These are phyloP conservation scores for Drosophila suzukii DNA, from an alignment of 1,140 invertebrate species.

Conservation along the genomic window DNA sequence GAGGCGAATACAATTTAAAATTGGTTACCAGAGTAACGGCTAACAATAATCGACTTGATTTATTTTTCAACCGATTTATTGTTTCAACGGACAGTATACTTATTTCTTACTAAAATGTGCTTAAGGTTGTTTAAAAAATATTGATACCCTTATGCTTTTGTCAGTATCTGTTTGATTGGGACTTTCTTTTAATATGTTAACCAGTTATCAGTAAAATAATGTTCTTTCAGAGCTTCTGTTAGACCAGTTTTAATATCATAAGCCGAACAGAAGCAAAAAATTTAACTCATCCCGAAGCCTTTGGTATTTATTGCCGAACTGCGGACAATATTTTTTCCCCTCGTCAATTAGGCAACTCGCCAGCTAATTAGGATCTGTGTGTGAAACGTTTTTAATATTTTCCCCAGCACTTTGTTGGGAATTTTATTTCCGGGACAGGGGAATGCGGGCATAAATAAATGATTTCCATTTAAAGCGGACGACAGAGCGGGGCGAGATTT, in stretches of 20 bases:
- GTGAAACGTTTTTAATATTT: conserved; percentile 54
- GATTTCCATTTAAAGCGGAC: conserved; percentile 70
- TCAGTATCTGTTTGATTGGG: too few relatives aligned
- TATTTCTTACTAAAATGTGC: too few relatives aligned
- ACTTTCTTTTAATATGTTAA: too few relatives aligned
- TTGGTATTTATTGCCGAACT: background rate
- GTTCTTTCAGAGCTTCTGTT: too few relatives aligned
- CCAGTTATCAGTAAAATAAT: background rate
- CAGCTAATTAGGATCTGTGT: conserved; percentile 69
- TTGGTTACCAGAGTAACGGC: too few relatives aligned
- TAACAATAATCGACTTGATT: too few relatives aligned
- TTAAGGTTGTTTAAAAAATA: too few relatives aligned
- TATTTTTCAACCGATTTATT: too few relatives aligned
- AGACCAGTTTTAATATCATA: background rate
- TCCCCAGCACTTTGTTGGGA: conserved; percentile 16
- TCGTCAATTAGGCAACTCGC: conserved; percentile 41
- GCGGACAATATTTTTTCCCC: conserved; percentile 10
- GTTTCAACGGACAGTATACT: too few relatives aligned
- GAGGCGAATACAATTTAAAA: too few relatives aligned
- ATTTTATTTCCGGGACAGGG: conserved; percentile 28
- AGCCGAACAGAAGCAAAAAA: conserved; percentile 16
- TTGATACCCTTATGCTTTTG: too few relatives aligned
- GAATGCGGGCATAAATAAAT: conserved; percentile 60
- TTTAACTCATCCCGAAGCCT: background rate
- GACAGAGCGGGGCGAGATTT: conserved; percentile 67